These are phyloP conservation scores for Pterophyllum scalare DNA, from an alignment of 2,113 vertebrate species.

Conservation along the genomic window DNA sequence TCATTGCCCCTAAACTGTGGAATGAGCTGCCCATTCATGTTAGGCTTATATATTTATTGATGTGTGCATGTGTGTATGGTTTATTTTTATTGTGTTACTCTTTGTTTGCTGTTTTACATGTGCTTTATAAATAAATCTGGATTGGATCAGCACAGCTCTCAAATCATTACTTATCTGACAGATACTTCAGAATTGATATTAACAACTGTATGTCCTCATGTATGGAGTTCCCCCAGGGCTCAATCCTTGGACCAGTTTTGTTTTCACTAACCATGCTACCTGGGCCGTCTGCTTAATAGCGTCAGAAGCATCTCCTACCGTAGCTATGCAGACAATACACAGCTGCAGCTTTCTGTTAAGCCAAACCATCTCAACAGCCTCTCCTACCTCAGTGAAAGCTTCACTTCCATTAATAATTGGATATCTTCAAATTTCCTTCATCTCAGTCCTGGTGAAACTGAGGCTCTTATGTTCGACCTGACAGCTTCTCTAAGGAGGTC, in stretches of 20 bases:
- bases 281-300: neutral
- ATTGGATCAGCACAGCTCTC: neutral
- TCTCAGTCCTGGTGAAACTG: neutral
- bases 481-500: accelerated
- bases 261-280: neutral
- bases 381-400: neutral
- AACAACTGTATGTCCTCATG: neutral
- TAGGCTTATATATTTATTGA: no score
- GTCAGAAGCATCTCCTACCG: neutral
- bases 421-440: neutral
- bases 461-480: accelerated
- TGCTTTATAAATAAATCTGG: no score
- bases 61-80: no score
- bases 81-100: no score
- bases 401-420: neutral
- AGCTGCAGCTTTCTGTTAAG: neutral
- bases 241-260: neutral
- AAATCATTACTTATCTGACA: neutral
- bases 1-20: no score
- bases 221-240: neutral
- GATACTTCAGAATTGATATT: no score
- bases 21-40: no score
- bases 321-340: neutral
- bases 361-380: neutral
- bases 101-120: no score